phyloP scores from a whole-genome alignment of 2,113 vertebrate genomes.

The Mesitornis unicolor region DNA sequence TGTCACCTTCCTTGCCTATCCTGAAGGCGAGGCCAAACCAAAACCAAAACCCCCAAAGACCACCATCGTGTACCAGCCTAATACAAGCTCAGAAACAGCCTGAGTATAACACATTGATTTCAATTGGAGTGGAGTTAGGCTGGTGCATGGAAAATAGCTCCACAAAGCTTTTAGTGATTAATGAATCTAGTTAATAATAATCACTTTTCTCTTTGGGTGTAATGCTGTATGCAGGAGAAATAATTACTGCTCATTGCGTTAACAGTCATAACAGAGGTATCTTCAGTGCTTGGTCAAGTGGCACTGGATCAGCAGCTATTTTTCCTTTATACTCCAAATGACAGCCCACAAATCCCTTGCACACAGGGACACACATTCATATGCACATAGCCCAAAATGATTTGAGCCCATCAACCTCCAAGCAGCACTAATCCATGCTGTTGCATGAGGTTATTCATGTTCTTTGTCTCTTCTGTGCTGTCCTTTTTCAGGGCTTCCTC shows the following conservation, averaged over 20 bases:
- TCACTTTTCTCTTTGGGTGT: not conserved
- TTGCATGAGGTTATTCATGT: not conserved
- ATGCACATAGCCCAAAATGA: rapidly evolving
- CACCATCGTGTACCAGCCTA: not conserved
- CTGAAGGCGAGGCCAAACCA: not conserved
- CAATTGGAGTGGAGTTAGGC: not conserved
- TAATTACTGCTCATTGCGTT: not conserved
- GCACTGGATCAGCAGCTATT: not conserved
- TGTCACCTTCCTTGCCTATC: not conserved
- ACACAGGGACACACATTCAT: not conserved
- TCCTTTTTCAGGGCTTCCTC: not conserved
- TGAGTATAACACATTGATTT: not conserved
- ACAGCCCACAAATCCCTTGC: not conserved
- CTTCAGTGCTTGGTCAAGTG: not conserved
- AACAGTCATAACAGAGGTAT: not conserved
- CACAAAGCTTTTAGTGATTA: not conserved
- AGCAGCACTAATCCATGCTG: not conserved
- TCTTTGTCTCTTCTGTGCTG: not conserved
- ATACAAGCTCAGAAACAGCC: not conserved
- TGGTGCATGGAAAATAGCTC: not conserved
- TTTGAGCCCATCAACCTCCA: not conserved
- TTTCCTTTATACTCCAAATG: not conserved
- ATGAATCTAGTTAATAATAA: not conserved
- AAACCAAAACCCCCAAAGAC: not conserved
- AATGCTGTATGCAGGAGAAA: not conserved